Conservation (phyloP, 2,888 invertebrate species). For the Creontiades dilutus region DNA sequence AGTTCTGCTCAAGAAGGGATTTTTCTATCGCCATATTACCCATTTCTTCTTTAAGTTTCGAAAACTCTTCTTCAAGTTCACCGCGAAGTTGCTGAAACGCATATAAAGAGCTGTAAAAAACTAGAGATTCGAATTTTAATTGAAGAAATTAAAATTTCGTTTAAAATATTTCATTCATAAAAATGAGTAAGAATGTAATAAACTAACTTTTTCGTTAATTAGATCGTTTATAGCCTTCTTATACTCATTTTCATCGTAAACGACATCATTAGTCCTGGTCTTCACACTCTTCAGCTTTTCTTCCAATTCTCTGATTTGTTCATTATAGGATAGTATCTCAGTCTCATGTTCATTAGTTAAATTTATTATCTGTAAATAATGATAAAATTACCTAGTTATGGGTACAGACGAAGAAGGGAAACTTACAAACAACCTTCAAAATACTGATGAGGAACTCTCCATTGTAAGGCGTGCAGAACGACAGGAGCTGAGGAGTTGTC, state of each 20-base stretch:
- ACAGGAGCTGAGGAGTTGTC: too few species aligned
- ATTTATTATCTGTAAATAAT: neutral
- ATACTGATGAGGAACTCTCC: too few species aligned
- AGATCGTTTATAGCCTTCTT: neutral
- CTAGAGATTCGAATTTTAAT: neutral
- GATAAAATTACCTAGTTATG: neutral
- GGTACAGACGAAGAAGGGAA: too few species aligned
- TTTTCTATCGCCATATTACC: neutral
- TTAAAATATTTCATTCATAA: too few species aligned
- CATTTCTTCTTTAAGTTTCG: neutral
- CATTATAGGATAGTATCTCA: neutral
- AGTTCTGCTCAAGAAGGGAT: neutral
- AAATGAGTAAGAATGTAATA: neutral
- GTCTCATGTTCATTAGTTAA: constrained; percentile 22
- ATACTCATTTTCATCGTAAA: neutral
- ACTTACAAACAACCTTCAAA: too few species aligned
- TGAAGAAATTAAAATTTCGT: neutral
- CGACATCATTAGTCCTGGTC: neutral
- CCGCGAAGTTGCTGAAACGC: neutral
- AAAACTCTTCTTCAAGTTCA: constrained; percentile 9
- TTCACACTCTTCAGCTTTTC: neutral
- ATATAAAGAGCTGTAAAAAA: neutral
- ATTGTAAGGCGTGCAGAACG: too few species aligned
- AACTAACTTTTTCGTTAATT: neutral
- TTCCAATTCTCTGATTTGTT: neutral